Evolutionary conservation across 64 coral and sea anemone genomes (phyloP), one percentile per base, ranked within the genome.

Genomic region (Platygyra sinensis): DNA sequence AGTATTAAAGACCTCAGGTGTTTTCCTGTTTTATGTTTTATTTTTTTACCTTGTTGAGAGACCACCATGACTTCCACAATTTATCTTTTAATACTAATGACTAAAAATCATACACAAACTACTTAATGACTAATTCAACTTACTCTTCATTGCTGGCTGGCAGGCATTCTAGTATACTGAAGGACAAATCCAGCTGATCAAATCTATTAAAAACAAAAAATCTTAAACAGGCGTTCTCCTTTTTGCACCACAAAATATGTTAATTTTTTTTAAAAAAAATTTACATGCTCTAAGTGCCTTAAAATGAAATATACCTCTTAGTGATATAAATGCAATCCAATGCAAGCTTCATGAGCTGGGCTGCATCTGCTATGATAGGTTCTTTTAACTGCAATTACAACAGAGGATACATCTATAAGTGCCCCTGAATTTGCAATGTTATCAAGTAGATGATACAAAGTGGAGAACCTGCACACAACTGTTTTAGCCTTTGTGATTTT

Each of bases 251-350:
- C 22, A 69, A 69, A 57, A 57, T 10, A 69, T 3, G 7, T 27
- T 11, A 28, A n/a, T n/a, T 29, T 2, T 28, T 8, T 0, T 29
- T 0, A 1, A 27, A 27, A 69, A 24, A 67, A 20, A 67, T 9
- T 24, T 24, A 8, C 17, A 67, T 1, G n/a, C 24, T 67, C 27
- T 54, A 54, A 57, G 54, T 57, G 2, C 12, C 0, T 57, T 57
- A 57, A 1, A 14, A 10, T 10, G 10, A 57, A 15, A 14, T 57
- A 13, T 57, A 98, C 96, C 96, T 98, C 52, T 90, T 93, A 42
- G 91, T 91, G 29, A 96, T 90, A 73, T 99, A 99, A 18, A 96
- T 99, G 67, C 97, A 96, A 78, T 95, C 97, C 69, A 99, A 46
- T 10, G 97, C 91, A 28, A 99, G 91, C 74, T 93, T 99, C 79